A percentile compares a stretch with the other conserved stretches of the same genome.
Evolutionary conservation across 2,797 vertebrate genomes (phyloP).

Genomic region (Pseudocheirus occidentalis): DNA sequence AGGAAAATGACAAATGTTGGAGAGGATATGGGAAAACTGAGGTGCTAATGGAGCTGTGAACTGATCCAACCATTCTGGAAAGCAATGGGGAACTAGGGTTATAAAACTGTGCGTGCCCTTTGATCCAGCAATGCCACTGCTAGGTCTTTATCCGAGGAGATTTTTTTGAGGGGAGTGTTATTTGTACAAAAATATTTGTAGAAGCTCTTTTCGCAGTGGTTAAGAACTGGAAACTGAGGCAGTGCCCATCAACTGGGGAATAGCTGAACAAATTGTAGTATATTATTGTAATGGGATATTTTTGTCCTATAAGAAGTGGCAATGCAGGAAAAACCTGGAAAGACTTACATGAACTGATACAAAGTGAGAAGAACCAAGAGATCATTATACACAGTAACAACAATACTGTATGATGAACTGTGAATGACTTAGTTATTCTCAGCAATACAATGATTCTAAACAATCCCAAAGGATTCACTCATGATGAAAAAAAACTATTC

Average conservation of each 20-base stretch:
- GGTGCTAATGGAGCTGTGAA: no score
- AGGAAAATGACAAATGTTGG: no score
- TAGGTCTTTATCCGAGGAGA: no score
- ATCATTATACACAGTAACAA: not conserved
- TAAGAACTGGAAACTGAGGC: not conserved
- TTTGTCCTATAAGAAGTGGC: not conserved
- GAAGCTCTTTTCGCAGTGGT: not conserved
- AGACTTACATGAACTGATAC: not conserved
- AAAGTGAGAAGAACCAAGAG: not conserved
- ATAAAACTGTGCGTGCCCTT: no score
- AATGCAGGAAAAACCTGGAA: not conserved
- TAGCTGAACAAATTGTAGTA: not conserved
- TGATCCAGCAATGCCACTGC: no score
- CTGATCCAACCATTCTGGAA: no score
- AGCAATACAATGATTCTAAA: not conserved
- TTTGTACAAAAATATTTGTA: not conserved
- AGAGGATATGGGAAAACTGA: no score
- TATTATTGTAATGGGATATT: not conserved
- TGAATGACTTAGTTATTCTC: not conserved
- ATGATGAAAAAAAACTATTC: not conserved
- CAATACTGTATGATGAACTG: not conserved
- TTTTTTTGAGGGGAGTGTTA: no score
- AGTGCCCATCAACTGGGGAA: not conserved
- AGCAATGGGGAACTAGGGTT: no score
- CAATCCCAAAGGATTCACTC: not conserved